Percentiles rank a stretch among this genome's conserved stretches.
These are phyloP conservation scores for Oryzias sinensis DNA, from an alignment of 2,797 vertebrate species.

Conservation along the genomic window DNA sequence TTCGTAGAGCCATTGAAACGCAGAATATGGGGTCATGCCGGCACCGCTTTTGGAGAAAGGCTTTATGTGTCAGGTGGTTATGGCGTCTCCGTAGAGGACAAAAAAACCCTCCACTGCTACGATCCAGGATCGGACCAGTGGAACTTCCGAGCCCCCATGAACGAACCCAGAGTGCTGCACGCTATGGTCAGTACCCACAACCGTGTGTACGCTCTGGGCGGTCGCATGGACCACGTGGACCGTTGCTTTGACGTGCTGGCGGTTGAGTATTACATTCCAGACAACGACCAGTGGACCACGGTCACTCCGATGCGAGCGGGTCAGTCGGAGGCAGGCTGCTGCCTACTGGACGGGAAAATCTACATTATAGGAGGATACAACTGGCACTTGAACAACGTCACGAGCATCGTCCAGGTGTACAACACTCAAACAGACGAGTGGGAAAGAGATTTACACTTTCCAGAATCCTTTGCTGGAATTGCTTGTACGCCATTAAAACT, in stretches of 20 bases:
- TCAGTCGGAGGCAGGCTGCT: conserved; percentile 95
- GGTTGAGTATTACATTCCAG: conserved; percentile 90
- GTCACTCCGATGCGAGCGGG: conserved; percentile 93
- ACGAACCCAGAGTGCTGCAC: conserved; percentile 91
- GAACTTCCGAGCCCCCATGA: conserved; percentile 93
- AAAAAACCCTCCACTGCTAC: conserved; percentile 93
- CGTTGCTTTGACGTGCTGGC: conserved; percentile 94
- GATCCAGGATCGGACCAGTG: conserved; percentile 85
- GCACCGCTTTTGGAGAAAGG: conserved; percentile 79
- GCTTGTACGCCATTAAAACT: conserved; percentile 88
- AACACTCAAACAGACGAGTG: conserved; percentile 94
- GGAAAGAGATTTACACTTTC: conserved; percentile 96
- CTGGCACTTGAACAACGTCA: conserved; percentile 98
- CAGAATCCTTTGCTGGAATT: conserved; percentile 93
- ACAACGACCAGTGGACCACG: conserved; percentile 93
- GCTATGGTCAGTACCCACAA: conserved; percentile 84
- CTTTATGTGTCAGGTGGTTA: conserved; percentile 95
- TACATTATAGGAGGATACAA: conserved; percentile 95
- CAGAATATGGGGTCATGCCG: conserved; percentile 96
- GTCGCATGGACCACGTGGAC: conserved; percentile 96
- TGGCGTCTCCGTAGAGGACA: conserved; percentile 92
- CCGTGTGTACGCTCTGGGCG: conserved; percentile 89
- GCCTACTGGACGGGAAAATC: conserved; percentile 87
- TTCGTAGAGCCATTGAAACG: conserved; percentile 89
- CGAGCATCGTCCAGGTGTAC: conserved; percentile 95